These are phyloP conservation scores for Caerostris darwini DNA, from an alignment of 1,140 invertebrate species.

Conservation along the genomic window DNA sequence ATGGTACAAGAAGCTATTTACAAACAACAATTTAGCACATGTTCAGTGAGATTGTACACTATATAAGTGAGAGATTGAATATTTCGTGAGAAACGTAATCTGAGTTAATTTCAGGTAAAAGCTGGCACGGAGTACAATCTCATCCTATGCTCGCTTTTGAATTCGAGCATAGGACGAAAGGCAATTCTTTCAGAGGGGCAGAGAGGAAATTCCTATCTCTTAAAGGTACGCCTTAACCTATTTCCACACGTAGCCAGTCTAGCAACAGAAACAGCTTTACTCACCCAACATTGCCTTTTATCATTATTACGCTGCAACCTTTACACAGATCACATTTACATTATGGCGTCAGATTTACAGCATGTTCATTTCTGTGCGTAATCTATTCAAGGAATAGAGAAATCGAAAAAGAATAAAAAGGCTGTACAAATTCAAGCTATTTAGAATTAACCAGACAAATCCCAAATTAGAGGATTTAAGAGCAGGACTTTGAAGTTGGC, in stretches of 20 bases:
- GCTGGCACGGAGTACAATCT: slow-evolving; percentile 56
- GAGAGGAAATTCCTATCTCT: slow-evolving; percentile 63
- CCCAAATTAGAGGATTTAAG: too few species aligned
- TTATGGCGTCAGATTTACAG: neutral
- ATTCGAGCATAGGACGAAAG: slow-evolving; percentile 71
- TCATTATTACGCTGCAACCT: neutral
- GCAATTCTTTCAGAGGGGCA: slow-evolving; percentile 59
- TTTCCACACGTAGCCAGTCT: slow-evolving; percentile 35
- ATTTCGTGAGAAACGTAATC: slow-evolving; percentile 53
- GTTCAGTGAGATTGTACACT: neutral
- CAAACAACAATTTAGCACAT: too few species aligned
- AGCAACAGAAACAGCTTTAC: slow-evolving; percentile 16
- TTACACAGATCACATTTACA: neutral
- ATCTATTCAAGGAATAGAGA: neutral
- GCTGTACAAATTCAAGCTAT: neutral
- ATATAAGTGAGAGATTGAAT: slow-evolving; percentile 21
- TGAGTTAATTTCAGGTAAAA: slow-evolving; percentile 72
- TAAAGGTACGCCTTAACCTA: slow-evolving; percentile 60
- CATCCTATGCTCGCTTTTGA: slow-evolving; percentile 70
- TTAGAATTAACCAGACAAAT: too few species aligned
- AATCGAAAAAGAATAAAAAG: neutral
- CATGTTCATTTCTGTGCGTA: neutral
- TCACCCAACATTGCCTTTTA: neutral
- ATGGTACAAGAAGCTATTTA: too few species aligned
- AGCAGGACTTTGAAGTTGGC: too few species aligned